Evolutionary conservation across 2,113 vertebrate genomes (phyloP).

Genomic region (Gobius niger): DNA sequence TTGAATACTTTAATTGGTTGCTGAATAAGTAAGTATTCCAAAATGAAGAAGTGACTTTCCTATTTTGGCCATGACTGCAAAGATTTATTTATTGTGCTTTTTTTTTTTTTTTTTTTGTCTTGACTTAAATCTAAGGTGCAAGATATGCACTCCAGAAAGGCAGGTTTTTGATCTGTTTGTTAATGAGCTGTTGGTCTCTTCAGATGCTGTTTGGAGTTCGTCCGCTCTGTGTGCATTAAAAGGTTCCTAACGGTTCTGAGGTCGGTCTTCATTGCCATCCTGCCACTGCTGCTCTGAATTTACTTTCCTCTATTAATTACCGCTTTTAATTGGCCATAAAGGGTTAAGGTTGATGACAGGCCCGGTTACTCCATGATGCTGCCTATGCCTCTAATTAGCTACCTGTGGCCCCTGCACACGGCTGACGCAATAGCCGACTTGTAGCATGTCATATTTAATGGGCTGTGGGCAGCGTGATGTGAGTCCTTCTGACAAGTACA

Average conservation of each 20-base stretch:
- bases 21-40: no score
- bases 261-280: conserved; percentile 11
- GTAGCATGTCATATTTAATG: conserved; percentile 18
- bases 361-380: conserved; percentile 17
- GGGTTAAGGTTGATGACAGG: conserved; percentile 32
- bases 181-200: neutral
- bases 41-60: no score
- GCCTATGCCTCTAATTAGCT: conserved; percentile 29
- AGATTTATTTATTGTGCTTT: no score
- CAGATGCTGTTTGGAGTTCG: neutral
- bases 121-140: no score
- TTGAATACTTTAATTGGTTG: no score
- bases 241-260: neutral
- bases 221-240: neutral
- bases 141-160: neutral
- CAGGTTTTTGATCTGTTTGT: neutral
- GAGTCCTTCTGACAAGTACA: conserved; percentile 6
- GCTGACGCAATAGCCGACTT: conserved; percentile 25
- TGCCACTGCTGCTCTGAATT: neutral
- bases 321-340: conserved; percentile 16
- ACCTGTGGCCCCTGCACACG: neutral
- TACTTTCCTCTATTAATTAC: conserved; percentile 4
- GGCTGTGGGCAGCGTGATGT: conserved; percentile 2
- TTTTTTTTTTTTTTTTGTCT: no score
- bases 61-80: no score